Evolutionary conservation across 2,888 invertebrate species (phyloP).

Genomic region (Trissonchulus latispiculum): DNA sequence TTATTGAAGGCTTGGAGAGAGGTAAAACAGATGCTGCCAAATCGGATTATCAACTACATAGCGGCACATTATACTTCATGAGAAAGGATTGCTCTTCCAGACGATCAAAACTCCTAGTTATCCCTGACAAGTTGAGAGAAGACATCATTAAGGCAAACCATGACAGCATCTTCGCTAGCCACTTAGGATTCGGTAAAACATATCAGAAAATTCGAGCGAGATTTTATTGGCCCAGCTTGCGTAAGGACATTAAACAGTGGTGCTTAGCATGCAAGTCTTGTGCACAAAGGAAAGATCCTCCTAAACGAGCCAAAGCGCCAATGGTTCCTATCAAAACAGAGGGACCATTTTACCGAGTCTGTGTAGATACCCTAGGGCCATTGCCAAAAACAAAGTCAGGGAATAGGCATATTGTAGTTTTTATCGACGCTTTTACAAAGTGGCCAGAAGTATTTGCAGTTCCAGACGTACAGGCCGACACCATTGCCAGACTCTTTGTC

Average conservation of each 20-base stretch:
- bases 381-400: slow-evolving; percentile 23
- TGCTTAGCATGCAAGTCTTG: slow-evolving; percentile 25
- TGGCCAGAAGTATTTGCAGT: slow-evolving; percentile 34
- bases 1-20: neutral
- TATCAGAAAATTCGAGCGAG: slow-evolving; percentile 17
- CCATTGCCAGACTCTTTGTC: slow-evolving; percentile 35
- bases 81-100: neutral
- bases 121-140: neutral
- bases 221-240: slow-evolving; percentile 29
- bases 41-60: too few species aligned
- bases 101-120: slow-evolving; percentile 3
- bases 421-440: slow-evolving; percentile 28
- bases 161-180: slow-evolving; percentile 25
- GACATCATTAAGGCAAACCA: slow-evolving; percentile 16
- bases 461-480: slow-evolving; percentile 36
- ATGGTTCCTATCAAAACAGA: slow-evolving; percentile 22
- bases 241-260: slow-evolving; percentile 22
- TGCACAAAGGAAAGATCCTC: slow-evolving; percentile 22
- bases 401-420: slow-evolving; percentile 30
- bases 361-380: slow-evolving; percentile 31
- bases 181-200: slow-evolving; percentile 29
- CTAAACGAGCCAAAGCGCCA: slow-evolving; percentile 10
- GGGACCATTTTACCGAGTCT: slow-evolving; percentile 29
- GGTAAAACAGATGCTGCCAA: neutral
- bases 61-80: too few species aligned